A percentile compares a stretch with the other conserved stretches of the same genome.
phyloP scores from a whole-genome alignment of 2,888 invertebrate genomes.

The Scaptomyza flava region DNA sequence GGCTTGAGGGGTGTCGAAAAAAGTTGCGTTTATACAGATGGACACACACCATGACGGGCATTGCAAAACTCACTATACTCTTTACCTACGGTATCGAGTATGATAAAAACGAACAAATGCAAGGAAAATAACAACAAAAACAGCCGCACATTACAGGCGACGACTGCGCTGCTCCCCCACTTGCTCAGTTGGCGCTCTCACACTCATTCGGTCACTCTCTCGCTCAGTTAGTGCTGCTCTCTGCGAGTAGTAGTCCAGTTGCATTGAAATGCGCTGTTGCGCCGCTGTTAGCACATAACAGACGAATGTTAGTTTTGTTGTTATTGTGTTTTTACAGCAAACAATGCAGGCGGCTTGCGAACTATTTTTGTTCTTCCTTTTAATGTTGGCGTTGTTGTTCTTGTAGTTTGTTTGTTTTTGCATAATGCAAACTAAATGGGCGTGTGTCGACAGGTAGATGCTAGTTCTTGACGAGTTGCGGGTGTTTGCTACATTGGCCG shows the following conservation, averaged over 20 bases:
- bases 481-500: not conserved
- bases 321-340: slow-evolving; percentile 39
- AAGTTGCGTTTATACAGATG: too few relatives aligned
- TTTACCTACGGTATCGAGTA: not conserved
- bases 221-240: slow-evolving; percentile 19
- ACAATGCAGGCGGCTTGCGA: slow-evolving; percentile 39
- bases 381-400: slow-evolving; percentile 12
- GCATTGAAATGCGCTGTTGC: slow-evolving; percentile 49
- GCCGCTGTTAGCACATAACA: slow-evolving; percentile 54
- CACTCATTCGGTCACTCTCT: slow-evolving; percentile 18
- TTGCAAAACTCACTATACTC: too few relatives aligned
- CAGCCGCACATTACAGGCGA: slow-evolving; percentile 46
- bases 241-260: slow-evolving; percentile 32
- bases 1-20: too few relatives aligned
- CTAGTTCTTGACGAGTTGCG: slow-evolving; percentile 4
- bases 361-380: slow-evolving; percentile 32
- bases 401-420: slow-evolving; percentile 34
- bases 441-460: slow-evolving; percentile 14
- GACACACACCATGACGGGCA: too few relatives aligned
- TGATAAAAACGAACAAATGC: slow-evolving; percentile 30
- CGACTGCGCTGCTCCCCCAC: slow-evolving; percentile 49
- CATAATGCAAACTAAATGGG: slow-evolving; percentile 39
- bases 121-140: slow-evolving; percentile 33
- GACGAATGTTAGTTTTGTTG: slow-evolving; percentile 29
- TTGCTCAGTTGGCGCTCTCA: slow-evolving; percentile 38